phyloP scores from a whole-genome alignment of 2,113 vertebrate genomes.

The Casuarius casuarius region DNA sequence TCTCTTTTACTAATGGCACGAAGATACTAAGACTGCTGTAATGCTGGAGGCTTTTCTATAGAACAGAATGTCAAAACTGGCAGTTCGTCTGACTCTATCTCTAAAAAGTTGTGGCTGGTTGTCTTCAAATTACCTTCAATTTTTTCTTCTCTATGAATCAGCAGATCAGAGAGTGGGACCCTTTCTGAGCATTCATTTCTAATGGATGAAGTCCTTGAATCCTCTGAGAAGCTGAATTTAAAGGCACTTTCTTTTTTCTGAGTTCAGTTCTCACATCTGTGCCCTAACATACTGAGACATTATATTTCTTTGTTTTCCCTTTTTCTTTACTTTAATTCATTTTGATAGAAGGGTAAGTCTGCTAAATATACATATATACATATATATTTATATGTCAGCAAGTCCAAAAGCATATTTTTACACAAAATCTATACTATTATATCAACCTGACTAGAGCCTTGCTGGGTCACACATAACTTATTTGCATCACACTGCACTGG shows the following conservation, averaged over 20 bases:
- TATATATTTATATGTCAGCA: neutral
- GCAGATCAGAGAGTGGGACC: neutral
- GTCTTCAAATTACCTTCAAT: neutral
- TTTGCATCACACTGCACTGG: conserved; percentile 1
- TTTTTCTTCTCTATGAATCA: neutral
- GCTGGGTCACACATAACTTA: neutral
- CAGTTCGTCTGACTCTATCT: neutral
- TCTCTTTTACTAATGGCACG: neutral
- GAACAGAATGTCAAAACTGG: neutral
- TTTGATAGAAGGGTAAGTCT: neutral
- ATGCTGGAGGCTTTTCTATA: neutral
- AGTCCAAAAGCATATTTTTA: neutral
- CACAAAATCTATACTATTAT: neutral
- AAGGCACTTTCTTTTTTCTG: neutral
- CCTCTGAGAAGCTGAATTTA: neutral
- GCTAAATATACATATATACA: neutral
- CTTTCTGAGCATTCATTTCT: neutral
- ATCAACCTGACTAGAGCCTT: conserved; percentile 20
- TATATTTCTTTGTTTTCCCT: neutral
- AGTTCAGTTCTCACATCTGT: neutral
- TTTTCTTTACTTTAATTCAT: neutral
- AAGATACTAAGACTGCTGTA: neutral
- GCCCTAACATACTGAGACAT: neutral
- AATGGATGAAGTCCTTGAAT: neutral
- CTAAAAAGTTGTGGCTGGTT: neutral